A percentile compares a stretch with the other conserved stretches of the same genome.
Evolutionary conservation across 2,113 vertebrate genomes (phyloP).

Genomic region (Dicerorhinus sumatrensis): DNA sequence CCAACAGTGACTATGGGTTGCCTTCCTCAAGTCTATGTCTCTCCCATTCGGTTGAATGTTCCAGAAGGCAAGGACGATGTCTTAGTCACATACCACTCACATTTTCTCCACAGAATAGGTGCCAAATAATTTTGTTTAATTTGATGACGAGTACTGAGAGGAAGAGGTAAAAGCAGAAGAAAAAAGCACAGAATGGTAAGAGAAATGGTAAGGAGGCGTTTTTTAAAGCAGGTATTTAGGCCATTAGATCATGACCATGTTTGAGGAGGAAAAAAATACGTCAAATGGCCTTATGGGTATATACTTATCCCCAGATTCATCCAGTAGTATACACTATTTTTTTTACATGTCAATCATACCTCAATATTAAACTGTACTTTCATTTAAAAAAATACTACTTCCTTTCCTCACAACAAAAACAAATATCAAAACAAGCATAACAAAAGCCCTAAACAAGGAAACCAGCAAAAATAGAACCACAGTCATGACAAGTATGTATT

Average conservation of each 20-base stretch:
- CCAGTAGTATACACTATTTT: background rate
- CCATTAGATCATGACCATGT: background rate
- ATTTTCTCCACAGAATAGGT: background rate
- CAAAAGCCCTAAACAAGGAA: background rate
- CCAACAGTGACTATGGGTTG: background rate
- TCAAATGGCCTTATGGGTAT: background rate
- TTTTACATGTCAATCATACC: background rate
- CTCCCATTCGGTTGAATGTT: background rate
- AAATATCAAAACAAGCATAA: background rate
- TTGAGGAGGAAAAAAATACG: background rate
- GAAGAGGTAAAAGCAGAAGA: background rate
- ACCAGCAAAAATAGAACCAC: background rate
- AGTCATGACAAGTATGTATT: background rate
- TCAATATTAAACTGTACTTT: background rate
- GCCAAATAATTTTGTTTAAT: background rate
- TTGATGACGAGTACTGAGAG: background rate
- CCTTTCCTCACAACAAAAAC: background rate
- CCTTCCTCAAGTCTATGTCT: background rate
- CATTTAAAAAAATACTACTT: background rate
- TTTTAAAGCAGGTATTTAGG: background rate
- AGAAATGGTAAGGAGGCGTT: background rate
- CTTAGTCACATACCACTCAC: background rate
- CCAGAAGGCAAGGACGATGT: background rate
- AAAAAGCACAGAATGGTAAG: background rate
- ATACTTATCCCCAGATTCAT: background rate